A percentile compares a stretch with the other conserved stretches of the same genome.
Evolutionary conservation across 1,140 invertebrate genomes (phyloP).

Genomic region (Ceratitis capitata): DNA sequence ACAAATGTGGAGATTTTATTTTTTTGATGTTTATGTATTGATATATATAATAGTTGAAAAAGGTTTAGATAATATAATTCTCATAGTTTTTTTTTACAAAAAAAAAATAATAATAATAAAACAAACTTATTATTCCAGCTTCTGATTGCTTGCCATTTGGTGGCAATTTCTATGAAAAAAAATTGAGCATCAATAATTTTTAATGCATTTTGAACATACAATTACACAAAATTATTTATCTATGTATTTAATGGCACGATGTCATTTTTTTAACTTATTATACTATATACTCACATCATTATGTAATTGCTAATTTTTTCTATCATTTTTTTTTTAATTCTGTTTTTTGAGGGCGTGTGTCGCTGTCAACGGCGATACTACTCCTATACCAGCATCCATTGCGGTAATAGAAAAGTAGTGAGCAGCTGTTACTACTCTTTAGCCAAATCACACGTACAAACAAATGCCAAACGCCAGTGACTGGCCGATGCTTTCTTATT

Average conservation of each 20-base stretch:
- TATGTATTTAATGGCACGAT: constrained; percentile 4
- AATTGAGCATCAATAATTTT: neutral
- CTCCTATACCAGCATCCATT: too few species aligned
- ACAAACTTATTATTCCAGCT: too few species aligned
- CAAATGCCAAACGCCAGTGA: neutral
- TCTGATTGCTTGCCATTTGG: neutral
- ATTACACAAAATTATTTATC: neutral
- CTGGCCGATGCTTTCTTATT: constrained; percentile 6
- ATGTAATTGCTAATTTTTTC: too few species aligned
- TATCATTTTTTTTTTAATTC: neutral
- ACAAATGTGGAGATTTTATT: too few species aligned
- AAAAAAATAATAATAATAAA: too few species aligned
- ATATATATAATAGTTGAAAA: too few species aligned
- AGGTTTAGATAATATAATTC: too few species aligned
- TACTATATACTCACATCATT: too few species aligned
- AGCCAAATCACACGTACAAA: neutral
- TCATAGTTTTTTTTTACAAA: too few species aligned
- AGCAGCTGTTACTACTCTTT: neutral
- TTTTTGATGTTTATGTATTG: too few species aligned
- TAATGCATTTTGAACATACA: neutral
- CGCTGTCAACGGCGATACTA: neutral
- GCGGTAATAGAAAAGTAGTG: neutral
- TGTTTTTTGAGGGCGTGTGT: neutral
- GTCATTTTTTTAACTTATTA: neutral
- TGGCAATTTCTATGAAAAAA: neutral